Base-by-base conservation (phyloP, 2,113 vertebrate genomes). In the Emydura subglobosa region DNA sequence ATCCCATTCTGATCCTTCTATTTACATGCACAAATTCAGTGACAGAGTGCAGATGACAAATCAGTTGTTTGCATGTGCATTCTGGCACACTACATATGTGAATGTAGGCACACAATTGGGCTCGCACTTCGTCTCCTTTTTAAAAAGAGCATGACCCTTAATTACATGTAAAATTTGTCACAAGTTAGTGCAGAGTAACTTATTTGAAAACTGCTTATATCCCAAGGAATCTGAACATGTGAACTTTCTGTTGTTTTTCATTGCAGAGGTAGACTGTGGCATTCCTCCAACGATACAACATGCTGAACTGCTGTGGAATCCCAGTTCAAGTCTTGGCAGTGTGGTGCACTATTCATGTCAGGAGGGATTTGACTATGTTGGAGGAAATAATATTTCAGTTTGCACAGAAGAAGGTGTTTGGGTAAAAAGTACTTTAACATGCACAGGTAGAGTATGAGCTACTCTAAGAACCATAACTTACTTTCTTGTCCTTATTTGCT, bases 361-460 rank as follows among this genome's bases (percentile, higher is more conserved):
- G 31, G 94, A 94, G 79, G 95, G 97, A 91, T 96, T 91, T 47
- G 92, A 94, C 79, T 93, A 86, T 19, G 21, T n/a, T 2, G 90
- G 83, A 78, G 96, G 89, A 19, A 86, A 74, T 61, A 93, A 96
- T 82, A 44, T 83, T 54, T 97, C 96, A 3, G 34, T 97, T 24
- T 98, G 97, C 87, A 97, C 95, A 8, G 84, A 86, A 53, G 82
- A 85, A 83, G 82, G 90, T 81, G 92, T 83, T 85, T 98, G 97
- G 90, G 89, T 86, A 25, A 88, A 94, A 87, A 88, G 97, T 24
- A 92, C 97, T 90, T 57, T 97, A 84, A 90, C 93, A 24, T 99
- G 98, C 88, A 97, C 97, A 99, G 98, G 98, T 99, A 98, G 92
- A 80, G 39, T 29, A 54, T 25, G 83, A 14, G 34, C 5, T 25